Evolutionary conservation across 2,888 invertebrate genomes (phyloP), one percentile per base, ranked within the genome.

Genomic region (Meiosimyza platycephala): DNA sequence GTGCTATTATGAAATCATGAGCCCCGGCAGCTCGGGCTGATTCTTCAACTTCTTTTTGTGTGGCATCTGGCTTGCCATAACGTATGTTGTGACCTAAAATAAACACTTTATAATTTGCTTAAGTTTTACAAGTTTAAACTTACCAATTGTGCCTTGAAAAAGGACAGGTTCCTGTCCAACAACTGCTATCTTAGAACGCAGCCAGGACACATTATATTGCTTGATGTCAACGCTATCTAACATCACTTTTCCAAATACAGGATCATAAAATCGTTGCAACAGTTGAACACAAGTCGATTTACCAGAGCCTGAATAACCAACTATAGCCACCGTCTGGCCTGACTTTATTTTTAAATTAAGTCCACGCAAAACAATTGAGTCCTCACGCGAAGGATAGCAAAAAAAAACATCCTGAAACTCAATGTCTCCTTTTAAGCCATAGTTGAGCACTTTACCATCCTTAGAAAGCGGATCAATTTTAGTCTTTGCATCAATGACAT

Each of bases 131-230:
- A 40, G 2, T 12, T 33, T 2, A 4, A 1, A 59, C 33, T 33
- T 66, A 83, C 83, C 83, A 48, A 96, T 94, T 33, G 92, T 91
- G 7, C 93, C 92, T 80, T 93, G 93, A 84, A 96, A 96, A 4
- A 96, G 89, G 13, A 94, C 92, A 0, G 95, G 96, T 78, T 96
- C 96, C 84, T 96, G 96, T 0, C 94, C 93, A 3, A 96, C 96
- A 7, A 95, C 91, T 0, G 94, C 95, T 71, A 96, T 93, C 80
- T 94, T 92, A 50, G 90, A 89, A 66, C 96, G 88, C 48, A 94
- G 85, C 90, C 93, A 93, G 6, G 90, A 87, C 6, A 95, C 90
- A 84, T 95, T 94, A 74, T 95, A 84, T 71, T 90, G 89, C 28
- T 89, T 88, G 52, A 94, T 87, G 81, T 94, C 91, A 55, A 89